Conservation (phyloP, 2,113 vertebrate species). For the Copsychus sechellarum region DNA sequence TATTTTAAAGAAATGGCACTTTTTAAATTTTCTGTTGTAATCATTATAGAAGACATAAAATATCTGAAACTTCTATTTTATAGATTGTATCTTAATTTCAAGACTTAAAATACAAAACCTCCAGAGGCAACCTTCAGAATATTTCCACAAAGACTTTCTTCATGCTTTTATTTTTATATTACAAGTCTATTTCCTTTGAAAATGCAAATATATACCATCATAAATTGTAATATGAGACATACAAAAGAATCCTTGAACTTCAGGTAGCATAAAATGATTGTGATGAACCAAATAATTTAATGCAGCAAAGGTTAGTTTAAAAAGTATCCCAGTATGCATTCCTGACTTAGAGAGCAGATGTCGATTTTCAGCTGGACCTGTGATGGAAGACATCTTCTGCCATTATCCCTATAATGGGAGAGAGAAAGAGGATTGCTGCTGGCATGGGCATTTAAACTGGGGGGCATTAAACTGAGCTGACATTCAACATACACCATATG, state of each 20-base stretch:
- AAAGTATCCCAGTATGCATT: not conserved
- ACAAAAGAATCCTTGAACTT: not conserved
- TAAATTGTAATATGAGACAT: not conserved
- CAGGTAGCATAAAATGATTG: not conserved
- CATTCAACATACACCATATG: not conserved
- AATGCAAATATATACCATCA: not conserved
- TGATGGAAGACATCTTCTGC: not conserved
- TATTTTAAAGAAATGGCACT: not conserved
- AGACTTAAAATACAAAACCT: not conserved
- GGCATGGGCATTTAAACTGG: not conserved
- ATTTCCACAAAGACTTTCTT: not conserved
- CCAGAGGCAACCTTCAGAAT: not conserved
- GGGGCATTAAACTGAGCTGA: not conserved
- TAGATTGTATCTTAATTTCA: not conserved
- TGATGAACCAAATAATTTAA: not conserved
- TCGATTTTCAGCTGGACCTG: not conserved
- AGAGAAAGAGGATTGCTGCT: not conserved
- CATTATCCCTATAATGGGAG: not conserved
- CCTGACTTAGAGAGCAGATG: not conserved
- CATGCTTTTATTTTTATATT: not conserved
- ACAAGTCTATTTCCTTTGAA: not conserved
- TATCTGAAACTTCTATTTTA: not conserved
- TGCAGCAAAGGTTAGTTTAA: not conserved
- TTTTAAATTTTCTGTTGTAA: not conserved
- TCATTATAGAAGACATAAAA: not conserved